Evolutionary conservation across 2,797 vertebrate species (phyloP).

Genomic region (Mustela erminea): DNA sequence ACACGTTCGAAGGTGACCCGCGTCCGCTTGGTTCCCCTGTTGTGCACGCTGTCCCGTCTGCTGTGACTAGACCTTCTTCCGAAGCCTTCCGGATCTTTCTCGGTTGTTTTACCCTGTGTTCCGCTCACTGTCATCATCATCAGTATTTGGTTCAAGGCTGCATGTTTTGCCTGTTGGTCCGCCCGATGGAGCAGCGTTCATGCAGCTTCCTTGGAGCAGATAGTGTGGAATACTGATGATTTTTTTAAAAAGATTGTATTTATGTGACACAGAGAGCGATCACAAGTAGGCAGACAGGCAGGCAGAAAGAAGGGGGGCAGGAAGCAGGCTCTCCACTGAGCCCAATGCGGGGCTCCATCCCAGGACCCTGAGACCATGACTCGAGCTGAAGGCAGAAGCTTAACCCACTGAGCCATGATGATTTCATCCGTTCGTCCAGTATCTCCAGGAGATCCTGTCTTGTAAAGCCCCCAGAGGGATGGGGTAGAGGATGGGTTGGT

Average conservation of each 20-base stretch:
- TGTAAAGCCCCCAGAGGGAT: background rate
- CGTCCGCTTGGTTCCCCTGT: background rate
- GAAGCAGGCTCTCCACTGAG: too few species aligned
- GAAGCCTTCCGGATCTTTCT: background rate
- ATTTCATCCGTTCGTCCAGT: background rate
- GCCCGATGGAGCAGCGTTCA: rapidly evolving
- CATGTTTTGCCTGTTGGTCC: background rate
- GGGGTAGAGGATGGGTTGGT: background rate
- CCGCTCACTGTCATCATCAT: rapidly evolving
- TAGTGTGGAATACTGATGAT: rapidly evolving
- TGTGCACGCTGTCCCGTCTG: background rate
- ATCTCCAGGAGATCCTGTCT: background rate
- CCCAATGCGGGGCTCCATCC: too few species aligned
- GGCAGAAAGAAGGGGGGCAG: too few species aligned
- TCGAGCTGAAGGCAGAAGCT: too few species aligned
- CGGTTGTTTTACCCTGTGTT: background rate
- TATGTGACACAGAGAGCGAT: too few species aligned
- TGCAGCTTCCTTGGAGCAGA: background rate
- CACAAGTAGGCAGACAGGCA: too few species aligned
- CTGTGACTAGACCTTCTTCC: background rate
- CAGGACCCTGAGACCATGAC: too few species aligned
- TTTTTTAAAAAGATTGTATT: background rate
- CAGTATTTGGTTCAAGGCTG: background rate
- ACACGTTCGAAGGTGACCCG: constrained; percentile 94
- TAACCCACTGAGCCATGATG: too few species aligned